phyloP scores from a whole-genome alignment of 2,113 vertebrate species.

The Asarcornis scutulata region DNA sequence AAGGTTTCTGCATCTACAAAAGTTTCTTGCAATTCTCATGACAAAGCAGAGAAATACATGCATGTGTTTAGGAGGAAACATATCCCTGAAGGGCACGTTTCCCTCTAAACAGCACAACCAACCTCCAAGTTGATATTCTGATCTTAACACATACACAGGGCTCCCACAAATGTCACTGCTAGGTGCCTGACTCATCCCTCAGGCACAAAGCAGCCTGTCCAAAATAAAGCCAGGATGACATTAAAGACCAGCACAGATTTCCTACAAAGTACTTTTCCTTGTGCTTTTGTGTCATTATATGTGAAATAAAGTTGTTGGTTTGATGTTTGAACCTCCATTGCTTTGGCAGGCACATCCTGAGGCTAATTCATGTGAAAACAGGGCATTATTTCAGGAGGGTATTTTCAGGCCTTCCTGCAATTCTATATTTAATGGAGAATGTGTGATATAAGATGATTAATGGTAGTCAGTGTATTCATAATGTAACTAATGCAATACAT shows the following conservation, averaged over 20 bases:
- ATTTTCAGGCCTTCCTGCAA: background rate
- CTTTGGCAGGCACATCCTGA: background rate
- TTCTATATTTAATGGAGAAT: background rate
- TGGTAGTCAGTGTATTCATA: background rate
- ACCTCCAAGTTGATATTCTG: background rate
- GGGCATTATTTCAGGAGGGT: background rate
- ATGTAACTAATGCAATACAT: background rate
- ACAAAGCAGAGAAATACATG: background rate
- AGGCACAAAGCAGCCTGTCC: background rate
- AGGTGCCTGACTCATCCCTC: background rate
- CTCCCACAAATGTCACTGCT: constrained; percentile 10
- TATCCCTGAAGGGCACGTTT: background rate
- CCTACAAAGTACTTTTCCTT: background rate
- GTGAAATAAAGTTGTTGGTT: background rate
- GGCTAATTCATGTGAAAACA: background rate
- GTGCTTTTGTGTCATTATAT: background rate
- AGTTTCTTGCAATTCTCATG: background rate
- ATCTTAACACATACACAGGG: background rate
- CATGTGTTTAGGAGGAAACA: background rate
- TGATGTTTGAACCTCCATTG: background rate
- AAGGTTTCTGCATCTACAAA: background rate
- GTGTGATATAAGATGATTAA: background rate
- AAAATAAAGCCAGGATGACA: background rate
- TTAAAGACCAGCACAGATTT: background rate
- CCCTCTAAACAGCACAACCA: background rate